Evolutionary conservation across 2,797 vertebrate genomes (phyloP), one percentile per base, ranked within the genome.

Genomic region (Aeoliscus strigatus): DNA sequence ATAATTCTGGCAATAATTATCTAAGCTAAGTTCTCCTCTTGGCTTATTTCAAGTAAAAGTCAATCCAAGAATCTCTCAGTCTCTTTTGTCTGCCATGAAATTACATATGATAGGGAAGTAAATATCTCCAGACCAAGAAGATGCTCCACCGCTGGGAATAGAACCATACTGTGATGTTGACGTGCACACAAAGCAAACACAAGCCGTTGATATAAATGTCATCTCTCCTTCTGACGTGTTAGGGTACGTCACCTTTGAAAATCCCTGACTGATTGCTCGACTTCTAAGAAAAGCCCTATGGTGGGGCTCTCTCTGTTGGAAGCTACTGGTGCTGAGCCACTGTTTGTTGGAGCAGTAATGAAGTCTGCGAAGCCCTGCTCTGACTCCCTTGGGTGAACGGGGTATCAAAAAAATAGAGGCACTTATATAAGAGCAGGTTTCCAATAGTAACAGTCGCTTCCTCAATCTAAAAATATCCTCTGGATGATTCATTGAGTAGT

Each of bases 401-500:
- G 39, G 13, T 38, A 34, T 2, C n/a, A 28, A 52, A 16, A 24
- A 59, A 44, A 70, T 38, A 14, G 32, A 33, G 14, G 18, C 6
- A 21, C 39, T 78, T 71, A 40, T 26, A 55, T 59, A 77, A 83
- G 18, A 38, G 27, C 34, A 39, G 29, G 74, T 82, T 64, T 70
- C 79, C 73, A 66, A 56, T 76, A 74, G 75, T 60, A 69, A 80
- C 72, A 42, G 11, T 55, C 33, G 35, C 35, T 69, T 51, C 58
- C n/a, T 14, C 26, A 34, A 35, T 75, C 77, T 83, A 81, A 77
- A 83, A 80, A 86, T 79, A 84, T 9, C 36, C 32, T 18, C 1
- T 4, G 5, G 51, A 55, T 60, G 61, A 79, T 74, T 79, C 56
- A 77, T 51, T 73, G 41, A 66, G 23, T 40, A 17, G 39, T 39